A percentile compares a stretch with the other conserved stretches of the same genome.
These are phyloP conservation scores for Acinonyx jubatus DNA, from an alignment of 2,113 vertebrate genomes.

Conservation along the genomic window DNA sequence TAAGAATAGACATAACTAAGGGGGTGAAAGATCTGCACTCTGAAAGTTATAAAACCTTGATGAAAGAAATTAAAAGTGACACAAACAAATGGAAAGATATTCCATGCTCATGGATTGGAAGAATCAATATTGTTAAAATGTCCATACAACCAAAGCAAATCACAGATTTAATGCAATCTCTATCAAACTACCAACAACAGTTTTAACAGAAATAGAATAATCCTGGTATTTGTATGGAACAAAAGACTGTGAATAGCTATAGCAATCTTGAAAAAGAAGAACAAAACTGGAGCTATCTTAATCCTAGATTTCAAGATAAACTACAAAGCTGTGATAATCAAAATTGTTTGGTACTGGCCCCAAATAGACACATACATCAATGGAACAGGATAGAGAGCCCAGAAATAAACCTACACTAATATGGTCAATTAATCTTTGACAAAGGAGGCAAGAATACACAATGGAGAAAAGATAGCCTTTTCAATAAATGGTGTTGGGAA, in stretches of 20 bases:
- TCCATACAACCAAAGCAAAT: background rate
- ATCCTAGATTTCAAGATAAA: background rate
- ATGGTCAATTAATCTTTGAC: background rate
- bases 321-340: background rate
- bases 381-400: background rate
- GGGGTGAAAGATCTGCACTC: background rate
- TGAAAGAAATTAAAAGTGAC: background rate
- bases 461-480: background rate
- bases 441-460: background rate
- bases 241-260: background rate
- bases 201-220: background rate
- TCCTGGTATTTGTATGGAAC: background rate
- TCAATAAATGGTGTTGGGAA: background rate
- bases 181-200: background rate
- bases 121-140: background rate
- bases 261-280: background rate
- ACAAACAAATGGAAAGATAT: background rate
- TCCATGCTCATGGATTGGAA: background rate
- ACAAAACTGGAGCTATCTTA: background rate
- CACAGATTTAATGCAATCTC: background rate
- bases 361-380: background rate
- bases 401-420: background rate
- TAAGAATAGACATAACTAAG: background rate
- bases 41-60: background rate
- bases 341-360: background rate